Evolutionary conservation across 1,140 invertebrate species (phyloP).

Genomic region (Chironomus tepperi): DNA sequence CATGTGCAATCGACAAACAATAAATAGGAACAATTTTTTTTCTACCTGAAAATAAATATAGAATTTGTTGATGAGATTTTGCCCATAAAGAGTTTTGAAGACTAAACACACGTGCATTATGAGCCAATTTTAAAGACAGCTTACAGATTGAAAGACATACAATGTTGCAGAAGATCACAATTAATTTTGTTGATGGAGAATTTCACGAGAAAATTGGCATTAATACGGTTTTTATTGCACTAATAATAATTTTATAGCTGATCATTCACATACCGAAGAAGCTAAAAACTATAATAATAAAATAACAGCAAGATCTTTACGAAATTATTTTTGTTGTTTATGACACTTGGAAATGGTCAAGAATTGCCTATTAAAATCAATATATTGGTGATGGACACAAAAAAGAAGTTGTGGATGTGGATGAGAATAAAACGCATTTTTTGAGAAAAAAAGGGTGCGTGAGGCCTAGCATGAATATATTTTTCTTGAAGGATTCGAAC

Average conservation of each 20-base stretch:
- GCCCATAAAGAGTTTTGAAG: background rate
- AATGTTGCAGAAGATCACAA: background rate
- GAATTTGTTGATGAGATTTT: background rate
- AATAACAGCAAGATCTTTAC: background rate
- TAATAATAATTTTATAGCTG: background rate
- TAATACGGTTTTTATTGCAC: background rate
- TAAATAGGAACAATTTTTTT: background rate
- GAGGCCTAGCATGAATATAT: too few species aligned
- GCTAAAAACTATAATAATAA: background rate
- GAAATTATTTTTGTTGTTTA: slow-evolving; percentile 7
- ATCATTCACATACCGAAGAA: background rate
- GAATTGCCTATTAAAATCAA: background rate
- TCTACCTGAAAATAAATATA: background rate
- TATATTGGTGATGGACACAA: too few species aligned
- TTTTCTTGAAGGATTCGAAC: too few species aligned
- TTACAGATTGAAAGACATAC: background rate
- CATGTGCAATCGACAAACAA: background rate
- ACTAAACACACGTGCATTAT: background rate
- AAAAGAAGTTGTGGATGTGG: too few species aligned
- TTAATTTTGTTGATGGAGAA: background rate
- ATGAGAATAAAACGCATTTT: too few species aligned
- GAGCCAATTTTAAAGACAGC: background rate
- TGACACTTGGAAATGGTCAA: background rate
- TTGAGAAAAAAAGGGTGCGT: too few species aligned
- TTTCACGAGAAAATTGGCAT: background rate